Evolutionary conservation across 53 echinoderm and acorn worm species (phyloP), one percentile per base, ranked within the genome.

Genomic region (Zoroaster sp.): DNA sequence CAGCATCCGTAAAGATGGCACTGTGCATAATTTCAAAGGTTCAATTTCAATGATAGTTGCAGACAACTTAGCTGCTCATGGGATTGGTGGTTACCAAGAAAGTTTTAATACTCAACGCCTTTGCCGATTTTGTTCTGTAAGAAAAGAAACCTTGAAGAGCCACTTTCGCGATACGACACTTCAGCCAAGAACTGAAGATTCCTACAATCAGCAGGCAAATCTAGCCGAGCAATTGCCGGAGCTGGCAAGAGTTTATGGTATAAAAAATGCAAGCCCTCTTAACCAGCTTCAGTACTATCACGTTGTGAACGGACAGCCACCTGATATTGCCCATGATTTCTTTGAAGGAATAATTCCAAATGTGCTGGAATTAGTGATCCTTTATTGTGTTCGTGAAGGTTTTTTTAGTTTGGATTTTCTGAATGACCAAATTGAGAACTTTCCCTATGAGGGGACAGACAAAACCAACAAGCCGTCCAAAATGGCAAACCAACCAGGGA

Each of bases 301-400:
- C 65, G 85, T 89, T 36, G 76, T 75, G 7, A 49, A 39, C 38
- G 81, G 93, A 23, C 55, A 68, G 6, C 89, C 93, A 67, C 75
- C 77, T 38, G 89, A 92, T 71, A 69, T 83, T 41, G 89, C 85
- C 10, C 86, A 92, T 85, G 93, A 92, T 53, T 70, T 89, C 17
- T 83, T 92, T 66, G 93, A 92, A 65, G 89, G 93, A 38, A 41
- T 92, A 52, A 72, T 89, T 15, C 89, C 89, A 76, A 17, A 85
- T 36, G 70, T 83, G 32, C 33, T 93, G 1, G 35, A 65, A 39
- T 35, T 80, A 20, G 46, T 81, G 9, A 65, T 92, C 6, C 31
- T 12, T 17, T 36, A 85, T 34, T 93, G 78, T 89, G 79, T 93
- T 32, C 15, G 39, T 25, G 55, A 83, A 76, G 89, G 72, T 15